Evolutionary conservation across 2,113 vertebrate genomes (phyloP).

Genomic region (Paradisaea rubra): DNA sequence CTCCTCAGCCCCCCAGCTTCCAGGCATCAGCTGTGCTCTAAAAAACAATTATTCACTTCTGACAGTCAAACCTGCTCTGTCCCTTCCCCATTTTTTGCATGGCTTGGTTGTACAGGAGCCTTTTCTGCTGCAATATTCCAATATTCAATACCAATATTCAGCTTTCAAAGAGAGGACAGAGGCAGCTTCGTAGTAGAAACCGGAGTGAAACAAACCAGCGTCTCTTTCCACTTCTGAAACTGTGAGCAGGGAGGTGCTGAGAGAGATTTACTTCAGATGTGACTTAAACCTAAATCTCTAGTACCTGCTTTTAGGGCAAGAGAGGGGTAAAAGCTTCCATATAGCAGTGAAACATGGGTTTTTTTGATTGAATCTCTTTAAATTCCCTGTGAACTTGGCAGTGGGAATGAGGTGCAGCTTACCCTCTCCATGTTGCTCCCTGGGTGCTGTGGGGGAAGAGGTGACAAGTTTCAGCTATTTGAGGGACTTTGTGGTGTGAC

Average conservation of each 20-base stretch:
- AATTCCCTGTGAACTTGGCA: neutral
- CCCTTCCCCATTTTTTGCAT: neutral
- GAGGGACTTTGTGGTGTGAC: neutral
- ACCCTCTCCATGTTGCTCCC: neutral
- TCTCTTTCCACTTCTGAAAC: neutral
- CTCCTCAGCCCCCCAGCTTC: neutral
- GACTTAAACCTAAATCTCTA: neutral
- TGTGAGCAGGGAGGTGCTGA: neutral
- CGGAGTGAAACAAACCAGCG: neutral
- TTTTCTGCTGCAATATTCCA: neutral
- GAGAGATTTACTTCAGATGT: neutral
- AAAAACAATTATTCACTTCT: neutral
- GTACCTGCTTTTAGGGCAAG: neutral
- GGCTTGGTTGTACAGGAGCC: neutral
- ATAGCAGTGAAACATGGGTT: neutral
- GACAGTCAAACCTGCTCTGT: neutral
- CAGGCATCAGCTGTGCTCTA: neutral
- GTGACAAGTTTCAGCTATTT: accelerated
- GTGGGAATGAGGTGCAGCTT: neutral
- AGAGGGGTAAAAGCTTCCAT: neutral
- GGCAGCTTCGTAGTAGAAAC: accelerated
- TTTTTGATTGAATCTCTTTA: neutral
- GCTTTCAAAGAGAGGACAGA: neutral
- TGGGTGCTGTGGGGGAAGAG: neutral
- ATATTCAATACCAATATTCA: neutral